Percentiles rank a stretch among this genome's conserved stretches.
Conservation (phyloP, 2,113 vertebrate genomes). For the Sinosuthora webbiana region DNA sequence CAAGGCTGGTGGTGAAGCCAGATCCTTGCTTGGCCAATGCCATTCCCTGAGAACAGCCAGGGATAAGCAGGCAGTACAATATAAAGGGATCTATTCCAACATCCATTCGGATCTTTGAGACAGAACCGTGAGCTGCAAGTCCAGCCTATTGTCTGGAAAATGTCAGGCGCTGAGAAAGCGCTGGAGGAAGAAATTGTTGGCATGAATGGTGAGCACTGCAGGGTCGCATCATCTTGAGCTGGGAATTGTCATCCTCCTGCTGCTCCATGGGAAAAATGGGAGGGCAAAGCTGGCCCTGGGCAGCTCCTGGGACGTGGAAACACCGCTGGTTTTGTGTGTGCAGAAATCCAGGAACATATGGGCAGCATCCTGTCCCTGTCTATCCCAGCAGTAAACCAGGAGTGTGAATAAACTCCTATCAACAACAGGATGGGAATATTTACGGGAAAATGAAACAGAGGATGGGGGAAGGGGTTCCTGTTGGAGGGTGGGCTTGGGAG, state of each 20-base stretch:
- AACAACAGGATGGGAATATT: not conserved
- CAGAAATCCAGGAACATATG: not conserved
- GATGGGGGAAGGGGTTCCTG: accelerated
- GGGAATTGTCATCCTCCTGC: not conserved
- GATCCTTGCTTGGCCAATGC: not conserved
- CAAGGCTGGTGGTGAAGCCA: not conserved
- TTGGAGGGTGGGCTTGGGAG: not conserved
- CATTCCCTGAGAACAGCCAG: not conserved
- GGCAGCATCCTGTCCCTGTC: not conserved
- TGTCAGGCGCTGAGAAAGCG: not conserved
- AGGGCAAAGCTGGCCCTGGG: not conserved
- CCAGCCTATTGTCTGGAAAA: not conserved
- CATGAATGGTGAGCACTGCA: accelerated
- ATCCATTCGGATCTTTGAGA: not conserved
- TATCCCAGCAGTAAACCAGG: not conserved
- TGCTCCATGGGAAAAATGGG: accelerated
- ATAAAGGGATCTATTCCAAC: not conserved
- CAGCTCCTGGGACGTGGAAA: not conserved
- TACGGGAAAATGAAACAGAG: accelerated
- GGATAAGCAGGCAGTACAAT: not conserved
- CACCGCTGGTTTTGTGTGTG: accelerated
- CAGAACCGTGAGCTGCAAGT: not conserved
- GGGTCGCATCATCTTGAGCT: not conserved
- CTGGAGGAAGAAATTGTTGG: not conserved
- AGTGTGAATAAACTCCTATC: not conserved